Conservation (phyloP, 2,888 invertebrate genomes). For the Epirrita christyi region DNA sequence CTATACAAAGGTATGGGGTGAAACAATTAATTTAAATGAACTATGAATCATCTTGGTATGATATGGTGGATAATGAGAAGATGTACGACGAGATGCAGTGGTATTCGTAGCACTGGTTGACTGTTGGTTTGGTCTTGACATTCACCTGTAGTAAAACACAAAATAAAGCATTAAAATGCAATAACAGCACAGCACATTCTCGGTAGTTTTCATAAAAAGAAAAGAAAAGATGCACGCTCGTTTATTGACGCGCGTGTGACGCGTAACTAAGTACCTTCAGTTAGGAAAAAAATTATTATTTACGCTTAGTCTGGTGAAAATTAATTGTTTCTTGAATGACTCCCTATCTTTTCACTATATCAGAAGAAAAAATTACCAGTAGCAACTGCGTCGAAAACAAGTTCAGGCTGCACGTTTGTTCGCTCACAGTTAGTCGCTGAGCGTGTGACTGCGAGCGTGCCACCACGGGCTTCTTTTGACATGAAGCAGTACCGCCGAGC, state of each 20-base stretch:
- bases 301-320: no score
- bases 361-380: constrained; percentile 76
- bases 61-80: constrained; percentile 60
- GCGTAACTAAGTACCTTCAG: no score
- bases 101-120: constrained; percentile 58
- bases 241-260: no score
- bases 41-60: constrained; percentile 76
- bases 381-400: constrained; percentile 89
- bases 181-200: not conserved
- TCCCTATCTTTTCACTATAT: no score
- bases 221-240: no score
- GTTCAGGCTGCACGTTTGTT: constrained; percentile 67
- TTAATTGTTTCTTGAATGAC: no score
- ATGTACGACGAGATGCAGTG: constrained; percentile 50
- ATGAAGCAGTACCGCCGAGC: constrained; percentile 91
- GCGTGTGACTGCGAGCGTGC: constrained; percentile 80
- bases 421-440: constrained; percentile 88
- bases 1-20: constrained; percentile 60
- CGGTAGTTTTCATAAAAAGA: no score
- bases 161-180: not conserved
- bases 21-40: constrained; percentile 36
- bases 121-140: constrained; percentile 81
- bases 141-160: constrained; percentile 82
- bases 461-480: constrained; percentile 87
- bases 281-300: no score